phyloP scores from a whole-genome alignment of 2,113 vertebrate genomes.

The Ammospiza nelsoni region DNA sequence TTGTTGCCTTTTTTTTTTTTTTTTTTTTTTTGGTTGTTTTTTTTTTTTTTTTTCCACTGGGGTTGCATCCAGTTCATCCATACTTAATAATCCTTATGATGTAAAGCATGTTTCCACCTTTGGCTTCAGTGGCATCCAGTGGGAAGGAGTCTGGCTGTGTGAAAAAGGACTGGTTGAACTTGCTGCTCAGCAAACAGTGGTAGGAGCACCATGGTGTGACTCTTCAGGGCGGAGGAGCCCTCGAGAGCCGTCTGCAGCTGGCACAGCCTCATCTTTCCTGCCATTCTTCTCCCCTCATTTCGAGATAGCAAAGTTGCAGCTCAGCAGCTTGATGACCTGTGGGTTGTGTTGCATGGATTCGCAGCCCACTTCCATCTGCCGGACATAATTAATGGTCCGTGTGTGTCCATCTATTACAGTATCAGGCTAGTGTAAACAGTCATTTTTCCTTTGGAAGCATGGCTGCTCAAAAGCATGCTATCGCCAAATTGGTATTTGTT shows the following conservation, averaged over 20 bases:
- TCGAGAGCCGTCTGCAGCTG: background rate
- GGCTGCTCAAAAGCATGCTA: background rate
- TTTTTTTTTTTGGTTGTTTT: background rate
- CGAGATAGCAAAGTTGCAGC: background rate
- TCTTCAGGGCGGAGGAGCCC: background rate
- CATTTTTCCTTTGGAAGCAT: background rate
- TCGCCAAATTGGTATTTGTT: slow-evolving; percentile 45
- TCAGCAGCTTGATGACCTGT: background rate
- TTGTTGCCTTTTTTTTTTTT: background rate
- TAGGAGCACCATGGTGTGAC: background rate
- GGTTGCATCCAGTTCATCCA: background rate
- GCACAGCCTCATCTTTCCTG: background rate
- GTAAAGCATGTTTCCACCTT: background rate
- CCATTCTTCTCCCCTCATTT: background rate
- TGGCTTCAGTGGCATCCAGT: background rate
- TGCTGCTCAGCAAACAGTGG: background rate
- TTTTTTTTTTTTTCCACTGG: background rate
- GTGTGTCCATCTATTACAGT: background rate
- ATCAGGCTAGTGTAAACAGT: slow-evolving; percentile 9
- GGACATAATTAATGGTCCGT: background rate
- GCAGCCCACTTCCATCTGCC: background rate
- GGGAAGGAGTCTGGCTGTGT: background rate
- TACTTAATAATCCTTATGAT: background rate
- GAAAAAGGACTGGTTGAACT: background rate
- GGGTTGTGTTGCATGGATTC: background rate